Evolutionary conservation across 2,888 invertebrate species (phyloP).

Genomic region (Eurois occulta): DNA sequence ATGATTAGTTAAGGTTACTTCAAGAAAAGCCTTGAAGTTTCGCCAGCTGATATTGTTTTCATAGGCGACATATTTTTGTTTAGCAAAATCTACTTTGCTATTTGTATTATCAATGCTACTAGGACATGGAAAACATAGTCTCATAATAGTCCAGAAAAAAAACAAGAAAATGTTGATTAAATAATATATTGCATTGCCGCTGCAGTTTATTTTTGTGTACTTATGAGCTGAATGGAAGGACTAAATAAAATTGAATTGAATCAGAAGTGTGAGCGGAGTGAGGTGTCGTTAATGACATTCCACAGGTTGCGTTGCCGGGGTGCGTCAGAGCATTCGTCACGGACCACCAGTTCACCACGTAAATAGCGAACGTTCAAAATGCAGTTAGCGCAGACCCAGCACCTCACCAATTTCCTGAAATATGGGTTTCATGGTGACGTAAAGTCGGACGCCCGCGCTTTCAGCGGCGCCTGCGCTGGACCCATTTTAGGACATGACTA

Average conservation of each 20-base stretch:
- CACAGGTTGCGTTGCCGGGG: conserved; percentile 80
- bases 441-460: conserved; percentile 90
- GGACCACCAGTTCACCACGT: conserved; percentile 74
- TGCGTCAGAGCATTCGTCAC: conserved; percentile 86
- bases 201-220: conserved; percentile 40
- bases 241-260: conserved; percentile 73
- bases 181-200: not conserved
- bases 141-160: not conserved
- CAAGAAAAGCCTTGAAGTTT: conserved; percentile 58
- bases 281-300: conserved; percentile 87
- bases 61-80: conserved; percentile 49
- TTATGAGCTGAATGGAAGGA: conserved; percentile 52
- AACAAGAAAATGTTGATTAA: not conserved
- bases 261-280: conserved; percentile 73
- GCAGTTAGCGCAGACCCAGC: conserved; percentile 81
- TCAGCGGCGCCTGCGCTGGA: conserved; percentile 91
- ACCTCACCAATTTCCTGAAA: conserved; percentile 87
- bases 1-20: conserved; percentile 59
- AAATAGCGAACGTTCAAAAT: conserved; percentile 76
- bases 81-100: not conserved
- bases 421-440: conserved; percentile 89
- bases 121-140: not conserved
- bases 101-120: conserved; percentile 7
- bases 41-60: conserved; percentile 61
- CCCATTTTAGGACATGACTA: conserved; percentile 94